These are phyloP conservation scores for Cynocephalus volans DNA, from an alignment of 2,113 vertebrate species.

Conservation along the genomic window DNA sequence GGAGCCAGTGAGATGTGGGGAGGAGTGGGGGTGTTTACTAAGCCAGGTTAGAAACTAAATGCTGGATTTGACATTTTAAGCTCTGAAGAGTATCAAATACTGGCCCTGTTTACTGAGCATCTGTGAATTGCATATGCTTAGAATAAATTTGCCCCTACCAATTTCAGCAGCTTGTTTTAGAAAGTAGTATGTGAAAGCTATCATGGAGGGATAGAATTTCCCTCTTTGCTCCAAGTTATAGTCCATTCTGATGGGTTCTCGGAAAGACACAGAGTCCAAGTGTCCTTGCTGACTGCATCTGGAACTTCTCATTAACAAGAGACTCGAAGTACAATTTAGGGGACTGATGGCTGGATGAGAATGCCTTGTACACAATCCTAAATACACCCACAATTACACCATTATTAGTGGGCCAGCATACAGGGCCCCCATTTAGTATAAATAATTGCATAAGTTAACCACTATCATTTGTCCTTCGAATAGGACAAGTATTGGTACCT, in stretches of 20 bases:
- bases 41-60: conserved; percentile 68
- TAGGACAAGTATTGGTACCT: background rate
- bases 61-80: conserved; percentile 75
- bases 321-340: accelerated
- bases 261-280: background rate
- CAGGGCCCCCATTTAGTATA: background rate
- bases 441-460: background rate
- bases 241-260: background rate
- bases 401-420: too few species aligned
- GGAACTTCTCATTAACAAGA: background rate
- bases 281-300: background rate
- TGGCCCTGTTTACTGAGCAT: background rate
- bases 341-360: background rate
- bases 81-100: conserved; percentile 47
- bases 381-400: too few species aligned
- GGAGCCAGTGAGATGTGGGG: background rate
- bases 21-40: conserved; percentile 58
- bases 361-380: background rate
- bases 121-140: background rate
- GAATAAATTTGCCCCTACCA: background rate
- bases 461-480: background rate
- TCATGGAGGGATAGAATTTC: too few species aligned
- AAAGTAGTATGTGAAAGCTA: background rate
- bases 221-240: background rate
- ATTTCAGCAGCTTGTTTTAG: background rate